These are phyloP conservation scores for Myotis vivesi DNA, from an alignment of 2,797 vertebrate genomes.

Conservation along the genomic window DNA sequence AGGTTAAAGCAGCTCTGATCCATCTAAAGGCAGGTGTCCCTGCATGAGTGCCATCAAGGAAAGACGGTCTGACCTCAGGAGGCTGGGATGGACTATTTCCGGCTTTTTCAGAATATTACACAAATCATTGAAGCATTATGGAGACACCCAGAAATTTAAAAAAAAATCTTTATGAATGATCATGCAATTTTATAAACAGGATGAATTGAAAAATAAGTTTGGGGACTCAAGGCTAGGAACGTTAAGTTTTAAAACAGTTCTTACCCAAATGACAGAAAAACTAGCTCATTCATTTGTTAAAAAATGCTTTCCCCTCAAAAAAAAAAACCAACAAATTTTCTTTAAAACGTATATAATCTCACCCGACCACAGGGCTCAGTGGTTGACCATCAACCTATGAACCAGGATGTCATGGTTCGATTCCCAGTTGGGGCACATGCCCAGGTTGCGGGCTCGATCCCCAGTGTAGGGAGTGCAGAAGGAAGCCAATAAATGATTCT, in stretches of 20 bases:
- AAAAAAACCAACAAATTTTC: no score
- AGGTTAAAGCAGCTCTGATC: neutral
- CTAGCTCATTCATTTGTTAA: neutral
- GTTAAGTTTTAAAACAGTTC: slow-evolving; percentile 25
- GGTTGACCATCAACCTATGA: neutral
- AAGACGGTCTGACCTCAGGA: neutral
- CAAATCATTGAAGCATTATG: neutral
- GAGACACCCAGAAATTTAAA: neutral
- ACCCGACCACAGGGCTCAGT: no score
- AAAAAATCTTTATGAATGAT: slow-evolving; percentile 8
- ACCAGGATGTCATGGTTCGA: neutral
- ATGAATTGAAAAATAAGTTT: slow-evolving; percentile 25
- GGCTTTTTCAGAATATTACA: neutral
- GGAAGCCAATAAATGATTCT: neutral
- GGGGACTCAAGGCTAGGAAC: neutral
- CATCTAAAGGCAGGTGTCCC: neutral
- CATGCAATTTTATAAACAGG: slow-evolving; percentile 29
- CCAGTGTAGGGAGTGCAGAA: neutral
- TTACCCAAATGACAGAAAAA: neutral
- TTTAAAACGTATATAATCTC: no score
- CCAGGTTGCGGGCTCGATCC: neutral
- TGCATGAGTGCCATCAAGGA: neutral
- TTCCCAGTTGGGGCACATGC: neutral
- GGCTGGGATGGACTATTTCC: neutral
- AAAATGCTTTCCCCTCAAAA: neutral